These are phyloP conservation scores for Campylorhamphus procurvoides DNA, from an alignment of 2,113 vertebrate genomes.

Conservation along the genomic window DNA sequence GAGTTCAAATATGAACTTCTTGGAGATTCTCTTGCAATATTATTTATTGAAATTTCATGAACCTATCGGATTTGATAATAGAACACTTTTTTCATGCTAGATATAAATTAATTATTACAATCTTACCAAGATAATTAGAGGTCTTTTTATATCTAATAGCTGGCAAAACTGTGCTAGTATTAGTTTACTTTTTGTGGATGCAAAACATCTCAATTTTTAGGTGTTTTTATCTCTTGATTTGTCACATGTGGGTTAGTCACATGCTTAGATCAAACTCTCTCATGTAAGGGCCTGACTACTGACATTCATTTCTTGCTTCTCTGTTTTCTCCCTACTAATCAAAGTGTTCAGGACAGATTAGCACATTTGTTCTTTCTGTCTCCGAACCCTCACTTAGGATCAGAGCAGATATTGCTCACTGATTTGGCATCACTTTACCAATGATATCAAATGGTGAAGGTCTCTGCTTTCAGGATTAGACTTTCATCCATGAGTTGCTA, in stretches of 20 bases:
- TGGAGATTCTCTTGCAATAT: background rate
- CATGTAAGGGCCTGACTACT: fast-evolving
- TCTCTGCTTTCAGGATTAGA: background rate
- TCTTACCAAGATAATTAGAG: background rate
- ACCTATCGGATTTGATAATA: background rate
- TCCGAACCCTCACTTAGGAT: background rate
- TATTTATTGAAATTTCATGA: background rate
- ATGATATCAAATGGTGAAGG: background rate
- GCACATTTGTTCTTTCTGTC: background rate
- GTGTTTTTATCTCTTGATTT: fast-evolving
- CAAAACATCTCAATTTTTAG: background rate
- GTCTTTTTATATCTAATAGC: background rate
- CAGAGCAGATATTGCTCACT: background rate
- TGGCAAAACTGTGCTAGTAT: background rate
- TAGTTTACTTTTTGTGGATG: background rate
- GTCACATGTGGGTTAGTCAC: background rate
- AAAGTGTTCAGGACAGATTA: background rate
- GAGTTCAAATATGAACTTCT: background rate
- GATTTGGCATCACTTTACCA: background rate
- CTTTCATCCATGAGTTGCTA: background rate
- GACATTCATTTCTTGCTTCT: background rate
- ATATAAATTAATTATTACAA: background rate
- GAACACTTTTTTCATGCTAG: background rate
- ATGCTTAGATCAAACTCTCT: background rate
- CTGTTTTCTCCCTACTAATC: background rate